Base-by-base conservation (phyloP, 2,888 invertebrate species). In the Atethmia centrago region DNA sequence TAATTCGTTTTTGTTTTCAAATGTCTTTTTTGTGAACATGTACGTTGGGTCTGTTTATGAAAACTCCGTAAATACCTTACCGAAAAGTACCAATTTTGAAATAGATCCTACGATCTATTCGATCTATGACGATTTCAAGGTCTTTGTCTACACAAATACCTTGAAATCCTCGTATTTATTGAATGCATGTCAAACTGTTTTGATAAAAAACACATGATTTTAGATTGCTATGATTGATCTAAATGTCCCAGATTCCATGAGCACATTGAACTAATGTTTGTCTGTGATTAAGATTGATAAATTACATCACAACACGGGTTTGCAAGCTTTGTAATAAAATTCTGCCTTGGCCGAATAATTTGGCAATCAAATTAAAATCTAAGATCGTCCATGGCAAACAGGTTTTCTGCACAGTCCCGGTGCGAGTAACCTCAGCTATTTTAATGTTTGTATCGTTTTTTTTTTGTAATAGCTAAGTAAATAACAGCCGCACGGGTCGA, bases 341-440 rank as follows among this genome's bases (percentile, higher is more conserved):
- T 40, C 25, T 66, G 21, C 84, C 84, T 84, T 84, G 85, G 42
- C 82, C 85, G 62, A 71, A 56, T 85, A 70, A 76, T 85, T 79
- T 77, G 73, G 82, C 83, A 85, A 83, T 74, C 59, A 73, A 70
- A 73, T 83, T 74, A 58, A 55, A 77, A 66, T 61, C 68, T 63
- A 47, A 72, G 59, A 74, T 69, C 65, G 58, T 58, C 69, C 76
- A 79, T 49, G 83, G 74, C 63, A 64, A 79, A 83, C 83, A 36
- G 36, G 84, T 77, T 85, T 82, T 72, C 58, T 69, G 45, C 56
- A 62, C 65, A 53, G 31, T 61, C 69, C 53, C 62, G 59, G 55
- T 74, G 56, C 16, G 31, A 62, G 42, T 74, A 45, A 79, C 62
- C 55, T 69, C 69, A 74, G 9, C 2, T 59, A 28, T 51, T 28